Conservation (phyloP, 2,113 vertebrate genomes). For the Cricetomys ansorgei region DNA sequence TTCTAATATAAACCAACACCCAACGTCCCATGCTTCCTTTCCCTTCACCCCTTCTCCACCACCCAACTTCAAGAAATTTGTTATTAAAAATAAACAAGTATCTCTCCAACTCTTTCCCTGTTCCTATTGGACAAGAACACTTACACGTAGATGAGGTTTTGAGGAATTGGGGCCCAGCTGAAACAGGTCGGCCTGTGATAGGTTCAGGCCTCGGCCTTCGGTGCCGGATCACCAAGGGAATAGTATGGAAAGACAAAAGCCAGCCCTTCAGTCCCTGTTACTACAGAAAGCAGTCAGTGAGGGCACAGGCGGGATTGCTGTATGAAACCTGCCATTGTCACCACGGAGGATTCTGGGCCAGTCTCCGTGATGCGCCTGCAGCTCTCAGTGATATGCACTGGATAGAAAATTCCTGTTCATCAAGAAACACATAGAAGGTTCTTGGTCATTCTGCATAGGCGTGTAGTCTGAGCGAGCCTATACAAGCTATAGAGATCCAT, state of each 20-base stretch:
- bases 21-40: not conserved
- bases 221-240: slow-evolving; percentile 23
- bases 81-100: not conserved
- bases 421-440: not conserved
- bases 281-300: not conserved
- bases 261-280: not conserved
- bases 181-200: not conserved
- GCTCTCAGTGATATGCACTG: not conserved
- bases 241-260: slow-evolving; percentile 42
- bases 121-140: not conserved
- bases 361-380: not conserved
- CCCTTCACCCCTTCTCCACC: not conserved
- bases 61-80: slow-evolving; percentile 3
- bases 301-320: not conserved
- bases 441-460: not conserved
- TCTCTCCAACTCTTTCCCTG: not conserved
- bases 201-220: not conserved
- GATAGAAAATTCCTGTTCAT: not conserved
- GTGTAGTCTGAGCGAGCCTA: not conserved
- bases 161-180: not conserved
- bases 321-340: not conserved
- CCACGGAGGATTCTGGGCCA: not conserved
- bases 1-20: slow-evolving; percentile 65
- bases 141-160: not conserved
- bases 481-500: not conserved